These are phyloP conservation scores for Smittia sp. DNA, from an alignment of 2,888 invertebrate species.

Conservation along the genomic window DNA sequence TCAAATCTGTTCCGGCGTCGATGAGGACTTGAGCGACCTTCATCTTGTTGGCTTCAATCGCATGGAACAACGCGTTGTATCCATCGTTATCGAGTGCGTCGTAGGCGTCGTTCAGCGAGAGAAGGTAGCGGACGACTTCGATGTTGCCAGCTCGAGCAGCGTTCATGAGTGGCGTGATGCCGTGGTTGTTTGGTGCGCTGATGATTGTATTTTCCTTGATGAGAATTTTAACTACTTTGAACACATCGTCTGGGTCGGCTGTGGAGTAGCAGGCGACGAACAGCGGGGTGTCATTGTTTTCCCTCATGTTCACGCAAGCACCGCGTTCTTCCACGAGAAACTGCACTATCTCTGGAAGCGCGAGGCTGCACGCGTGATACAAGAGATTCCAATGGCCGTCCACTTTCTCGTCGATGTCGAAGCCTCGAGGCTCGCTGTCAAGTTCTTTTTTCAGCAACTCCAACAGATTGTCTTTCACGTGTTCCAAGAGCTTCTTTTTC, in stretches of 20 bases:
- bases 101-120: conserved; percentile 47
- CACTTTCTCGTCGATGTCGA: conserved; percentile 15
- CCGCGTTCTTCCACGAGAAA: background rate
- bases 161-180: conserved; percentile 51
- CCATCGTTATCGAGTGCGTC: conserved; percentile 51
- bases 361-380: conserved; percentile 15
- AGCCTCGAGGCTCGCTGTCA: background rate
- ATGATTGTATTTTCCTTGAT: conserved; percentile 47
- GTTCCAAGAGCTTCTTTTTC: background rate
- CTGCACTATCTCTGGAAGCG: background rate
- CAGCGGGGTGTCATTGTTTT: conserved; percentile 45
- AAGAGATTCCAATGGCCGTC: conserved; percentile 21
- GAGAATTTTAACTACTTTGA: conserved; percentile 46
- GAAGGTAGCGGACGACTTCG: conserved; percentile 47
- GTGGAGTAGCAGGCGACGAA: conserved; percentile 49
- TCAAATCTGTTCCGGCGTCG: conserved; percentile 46
- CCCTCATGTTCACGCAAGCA: background rate
- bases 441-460: background rate
- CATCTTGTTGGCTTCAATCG: conserved; percentile 50
- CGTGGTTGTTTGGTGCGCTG: conserved; percentile 50
- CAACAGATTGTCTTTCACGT: background rate
- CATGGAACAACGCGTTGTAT: conserved; percentile 51
- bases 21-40: conserved; percentile 49
- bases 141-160: conserved; percentile 49
- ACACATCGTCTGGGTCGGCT: conserved; percentile 44